Evolutionary conservation across 37 sponge, comb jelly and placozoan genomes (phyloP), one percentile per base, ranked within the genome.

Genomic region (Ephydatia muelleri): DNA sequence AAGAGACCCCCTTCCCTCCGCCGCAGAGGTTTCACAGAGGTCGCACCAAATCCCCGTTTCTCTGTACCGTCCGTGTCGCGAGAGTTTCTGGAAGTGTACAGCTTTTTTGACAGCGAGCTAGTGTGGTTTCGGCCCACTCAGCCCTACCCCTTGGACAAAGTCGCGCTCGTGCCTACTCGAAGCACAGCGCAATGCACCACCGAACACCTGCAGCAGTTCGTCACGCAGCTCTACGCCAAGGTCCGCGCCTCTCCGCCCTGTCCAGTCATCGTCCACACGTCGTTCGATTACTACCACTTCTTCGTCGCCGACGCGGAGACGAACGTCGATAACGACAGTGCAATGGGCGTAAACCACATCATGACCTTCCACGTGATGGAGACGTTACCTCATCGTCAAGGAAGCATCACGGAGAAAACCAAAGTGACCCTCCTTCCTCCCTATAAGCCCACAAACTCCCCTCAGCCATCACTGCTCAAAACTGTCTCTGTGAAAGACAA

Each of bases 91-190:
- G 37, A 64, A 30, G 32, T 11, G 3, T 84, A 80, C 33, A 82
- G n/a, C 2, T 88, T 82, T 83, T 75, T 68, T 78, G 23, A 82
- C 29, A 66, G 66, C 2, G 93, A 92, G 76, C 0, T n/a, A 4
- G 83, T 92, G 37, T 92, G 93, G 92, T 80, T 85, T 29, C 88
- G 85, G 3, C 30, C 22, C 27, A 13, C 70, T 49, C 28, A 5
- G 13, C 85, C 86, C 31, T 31, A 73, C 38, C 85, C 83, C 35
- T 73, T 92, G 70, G 72, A 81, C 21, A 65, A 37, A 28, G 86
- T 85, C 5, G 37, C 64, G 36, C 65, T 92, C 30, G 65, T 72
- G 30, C 81, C 73, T 12, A 25, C 30, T 34, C 27, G 9, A 25
- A 38, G 57, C 39, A 65, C n/a, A 0, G 74, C 4, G 65, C 11